phyloP scores from a whole-genome alignment of 2,888 invertebrate species.

The Hipparchia semele region DNA sequence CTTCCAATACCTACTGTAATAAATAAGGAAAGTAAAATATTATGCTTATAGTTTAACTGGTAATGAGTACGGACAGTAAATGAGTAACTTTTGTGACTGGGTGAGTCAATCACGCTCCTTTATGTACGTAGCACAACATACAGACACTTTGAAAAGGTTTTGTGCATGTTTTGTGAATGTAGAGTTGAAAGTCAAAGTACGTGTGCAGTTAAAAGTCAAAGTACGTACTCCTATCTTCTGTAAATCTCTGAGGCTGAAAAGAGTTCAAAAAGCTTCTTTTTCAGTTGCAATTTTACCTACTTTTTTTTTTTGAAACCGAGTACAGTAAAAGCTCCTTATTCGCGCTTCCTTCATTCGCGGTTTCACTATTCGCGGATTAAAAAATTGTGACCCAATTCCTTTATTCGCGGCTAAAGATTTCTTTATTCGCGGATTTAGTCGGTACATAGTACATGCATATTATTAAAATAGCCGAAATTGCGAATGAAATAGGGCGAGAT shows the following conservation, averaged over 20 bases:
- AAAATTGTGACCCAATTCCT: no score
- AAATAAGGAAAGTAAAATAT: no score
- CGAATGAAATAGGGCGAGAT: no score
- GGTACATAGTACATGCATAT: no score
- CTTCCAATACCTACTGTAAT: no score
- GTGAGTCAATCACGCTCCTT: slow-evolving; percentile 6
- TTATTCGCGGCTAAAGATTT: no score
- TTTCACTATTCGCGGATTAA: no score
- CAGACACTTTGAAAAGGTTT: slow-evolving; percentile 5
- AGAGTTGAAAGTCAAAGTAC: background rate
- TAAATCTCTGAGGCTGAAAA: background rate
- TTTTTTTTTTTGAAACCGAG: no score
- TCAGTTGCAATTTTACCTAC: background rate
- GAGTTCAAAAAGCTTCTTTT: background rate
- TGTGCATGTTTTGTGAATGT: background rate
- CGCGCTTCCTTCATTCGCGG: no score
- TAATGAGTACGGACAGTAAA: slow-evolving; percentile 9
- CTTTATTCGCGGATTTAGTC: no score
- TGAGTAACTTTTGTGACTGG: background rate
- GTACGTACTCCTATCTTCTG: background rate
- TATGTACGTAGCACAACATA: background rate
- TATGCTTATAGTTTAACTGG: background rate
- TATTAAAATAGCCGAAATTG: no score
- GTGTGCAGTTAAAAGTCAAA: background rate
- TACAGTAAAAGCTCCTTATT: no score